Base-by-base conservation (phyloP, 1,140 invertebrate species). In the Manduca sexta region DNA sequence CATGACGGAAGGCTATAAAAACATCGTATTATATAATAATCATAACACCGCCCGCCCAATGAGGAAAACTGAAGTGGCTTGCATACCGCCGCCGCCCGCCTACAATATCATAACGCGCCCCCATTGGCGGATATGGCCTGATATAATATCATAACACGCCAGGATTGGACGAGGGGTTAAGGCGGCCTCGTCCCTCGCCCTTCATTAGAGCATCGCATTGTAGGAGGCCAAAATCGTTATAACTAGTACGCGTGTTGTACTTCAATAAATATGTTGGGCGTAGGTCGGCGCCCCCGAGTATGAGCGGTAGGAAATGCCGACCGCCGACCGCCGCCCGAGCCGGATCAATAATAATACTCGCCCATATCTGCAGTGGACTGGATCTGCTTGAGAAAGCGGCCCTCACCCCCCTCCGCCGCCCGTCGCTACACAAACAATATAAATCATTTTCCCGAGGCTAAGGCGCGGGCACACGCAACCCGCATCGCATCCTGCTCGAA, bases 71-170 rank as follows among this genome's bases (percentile, higher is more conserved):
- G 21, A 63, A 68, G 70, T 52, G 64, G 64, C 58, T 53, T 78
- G 63, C 72, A 73, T 44, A 66, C 47, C 53, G 50, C 12, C 57
- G 45, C 66, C 62, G 72, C 69, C 71, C 77, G 76, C 78, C 78
- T 73, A 72, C 72, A 86, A 86, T 86, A 79, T 86, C 84, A 86
- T 85, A 85, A 85, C 83, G 81, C 40, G 48, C 55, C 39, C 49
- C 67, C 51, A 87, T 87, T 87, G 85, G 85, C 54, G 56, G 69
- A 70, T 73, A 82, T 74, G 68, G 75, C 41, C 47, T 79, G 77
- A 87, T 87, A 87, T 87, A 80, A 87, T 87, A 86, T 87, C 85
- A 87, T 86, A 87, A 84, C 83, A 70, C 18, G 39, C 37, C 43
- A 49, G 66, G 67, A 86, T 87, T 87, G 84, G 84, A 39, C 62